Base-by-base conservation (phyloP, 1,140 invertebrate species). In the Maniola jurtina region DNA sequence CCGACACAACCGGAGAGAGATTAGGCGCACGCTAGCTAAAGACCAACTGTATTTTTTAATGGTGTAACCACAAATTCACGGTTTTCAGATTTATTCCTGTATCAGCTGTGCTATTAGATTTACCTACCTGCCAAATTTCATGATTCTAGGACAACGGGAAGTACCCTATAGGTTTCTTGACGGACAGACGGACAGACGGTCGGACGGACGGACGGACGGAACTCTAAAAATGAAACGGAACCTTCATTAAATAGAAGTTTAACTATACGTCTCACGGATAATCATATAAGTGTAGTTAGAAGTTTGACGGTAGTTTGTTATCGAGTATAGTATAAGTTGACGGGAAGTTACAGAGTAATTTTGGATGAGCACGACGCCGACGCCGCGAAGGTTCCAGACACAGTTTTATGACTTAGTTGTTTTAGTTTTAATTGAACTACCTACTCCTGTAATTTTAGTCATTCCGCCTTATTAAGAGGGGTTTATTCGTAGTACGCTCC, bases 401-500 rank as follows among this genome's bases (percentile, higher is more conserved):
- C 38, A 34, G 40, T 59, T 59, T 59, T 59, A 59, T 59, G 57
- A 59, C 57, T 59, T 59, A 59, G 38, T 59, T 59, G 40, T 59
- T 59, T 47, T 59, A 59, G 57, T 59, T 59, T 59, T 59, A 59
- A 59, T 59, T 59, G 45, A 59, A 59, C 42, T 45, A 59, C 38
- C 42, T 45, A 59, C 38, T 59, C 57, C n/a, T 14, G 40, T 25
- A 25, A 45, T 35, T 59, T 42, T 15, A 59, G 25, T 34, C 34
- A 55, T 34, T 33, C 52, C 52, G 6, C n/a, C 16, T 55, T 55
- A 55, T 50, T 16, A 25, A 25, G 25, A 25, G 25, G 25, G 25
- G 1, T 25, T 25, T 25, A 25, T 25, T 25, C 25, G 25, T 25
- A 25, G 25, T 25, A 4, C 25, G 25, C 25, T 4, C 25, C 25